A percentile compares a stretch with the other conserved stretches of the same genome.
These are phyloP conservation scores for human DNA, from an alignment of 2,113 vertebrate species.

Conservation along the genomic window DNA sequence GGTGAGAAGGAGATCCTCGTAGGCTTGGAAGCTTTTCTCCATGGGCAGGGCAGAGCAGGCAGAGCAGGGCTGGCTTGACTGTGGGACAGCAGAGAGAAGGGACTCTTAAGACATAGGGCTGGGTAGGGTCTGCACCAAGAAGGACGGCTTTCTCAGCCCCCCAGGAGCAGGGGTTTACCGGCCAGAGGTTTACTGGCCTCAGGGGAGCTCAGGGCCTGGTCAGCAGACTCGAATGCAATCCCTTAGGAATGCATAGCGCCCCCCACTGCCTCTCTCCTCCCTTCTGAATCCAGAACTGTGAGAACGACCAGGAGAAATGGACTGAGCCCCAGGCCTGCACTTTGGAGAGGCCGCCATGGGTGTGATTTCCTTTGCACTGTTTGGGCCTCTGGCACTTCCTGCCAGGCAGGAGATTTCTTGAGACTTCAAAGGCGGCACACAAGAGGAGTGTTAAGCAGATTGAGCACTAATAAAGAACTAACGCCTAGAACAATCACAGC, in stretches of 20 bases:
- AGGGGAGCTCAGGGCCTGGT: background rate
- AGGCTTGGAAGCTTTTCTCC: background rate
- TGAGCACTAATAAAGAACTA: background rate
- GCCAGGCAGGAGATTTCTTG: background rate
- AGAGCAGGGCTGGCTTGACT: too few species aligned
- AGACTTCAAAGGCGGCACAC: background rate
- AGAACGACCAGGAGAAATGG: background rate
- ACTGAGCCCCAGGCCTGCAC: background rate
- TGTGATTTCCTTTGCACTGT: background rate
- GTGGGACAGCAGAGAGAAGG: too few species aligned
- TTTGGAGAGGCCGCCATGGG: background rate
- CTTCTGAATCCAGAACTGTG: background rate
- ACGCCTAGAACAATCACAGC: background rate
- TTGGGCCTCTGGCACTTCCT: background rate
- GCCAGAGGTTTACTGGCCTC: background rate
- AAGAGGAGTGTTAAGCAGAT: background rate
- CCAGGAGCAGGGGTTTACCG: background rate
- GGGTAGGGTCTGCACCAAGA: background rate
- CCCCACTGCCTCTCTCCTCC: background rate
- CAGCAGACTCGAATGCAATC: background rate
- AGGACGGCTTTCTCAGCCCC: background rate
- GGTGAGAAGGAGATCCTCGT: background rate
- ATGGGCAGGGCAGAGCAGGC: background rate
- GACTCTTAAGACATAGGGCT: background rate
- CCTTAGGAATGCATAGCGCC: background rate